Evolutionary conservation across 2,888 invertebrate species (phyloP), one percentile per base, ranked within the genome.

Genomic region (Metacarcinus magister): DNA sequence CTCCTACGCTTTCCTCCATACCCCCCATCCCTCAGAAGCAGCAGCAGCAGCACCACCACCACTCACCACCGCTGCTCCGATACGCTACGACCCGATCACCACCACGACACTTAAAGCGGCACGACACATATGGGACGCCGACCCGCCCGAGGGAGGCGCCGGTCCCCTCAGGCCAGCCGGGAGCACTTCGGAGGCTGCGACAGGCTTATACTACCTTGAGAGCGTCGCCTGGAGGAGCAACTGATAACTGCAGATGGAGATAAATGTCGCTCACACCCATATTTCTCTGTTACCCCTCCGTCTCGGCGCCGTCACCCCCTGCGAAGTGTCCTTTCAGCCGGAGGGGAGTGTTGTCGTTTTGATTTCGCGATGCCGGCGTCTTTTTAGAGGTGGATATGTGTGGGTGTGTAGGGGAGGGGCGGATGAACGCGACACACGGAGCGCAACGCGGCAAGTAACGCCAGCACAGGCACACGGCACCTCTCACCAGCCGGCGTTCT

Each of bases 401-500:
- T 82, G 43, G 13, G 75, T n/a, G 82, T 82, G 94, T 23, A 94
- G 60, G 95, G 43, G 82, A 39, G 67, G 54, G 82, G 39, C 16
- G 82, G 92, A 75, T 8, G 75, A 32, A 91, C 54, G 39, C 82
- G 39, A 46, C 95, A 95, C 43, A 67, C 95, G 43, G 90, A 75
- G 75, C 95, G 91, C 95, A 75, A 95, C 46, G 44, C 92, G 67
- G 82, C 95, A 39, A 23, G 44, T 19, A 16, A 39, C 92, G 54
- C 46, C 44, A 92, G 48, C 82, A 92, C 43, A 46, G 46, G 19
- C 95, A 95, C 95, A 95, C 89, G 19, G 94, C 90, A 95, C 95
- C 95, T 75, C 92, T 92, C 95, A 95, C 95, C 92, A 92, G 95
- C 95, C 95, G 92, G 95, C 92, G 92, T 48, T 95, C 82, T 92